Percentiles rank a stretch among this genome's conserved stretches.
phyloP scores from a whole-genome alignment of 2,797 vertebrate species.

The Brachyalestes nurse region DNA sequence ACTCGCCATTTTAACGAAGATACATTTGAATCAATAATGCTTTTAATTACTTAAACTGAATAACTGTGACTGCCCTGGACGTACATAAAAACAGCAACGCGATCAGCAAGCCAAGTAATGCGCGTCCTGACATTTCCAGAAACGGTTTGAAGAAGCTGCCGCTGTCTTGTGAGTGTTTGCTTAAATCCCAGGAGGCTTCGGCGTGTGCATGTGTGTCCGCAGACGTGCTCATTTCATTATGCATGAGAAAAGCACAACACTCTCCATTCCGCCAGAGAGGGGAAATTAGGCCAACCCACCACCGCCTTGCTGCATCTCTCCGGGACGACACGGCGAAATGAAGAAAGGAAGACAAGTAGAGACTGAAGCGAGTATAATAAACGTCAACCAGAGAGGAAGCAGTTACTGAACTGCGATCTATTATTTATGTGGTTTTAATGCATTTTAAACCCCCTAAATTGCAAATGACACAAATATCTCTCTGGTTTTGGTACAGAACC shows the following conservation, averaged over 20 bases:
- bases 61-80: not conserved
- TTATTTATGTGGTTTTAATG: too few relatives aligned
- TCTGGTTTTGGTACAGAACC: too few relatives aligned
- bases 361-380: not conserved
- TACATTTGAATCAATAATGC: too few relatives aligned
- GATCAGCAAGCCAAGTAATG: not conserved
- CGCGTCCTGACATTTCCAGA: not conserved
- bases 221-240: slow-evolving; percentile 56
- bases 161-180: slow-evolving; percentile 2
- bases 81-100: not conserved
- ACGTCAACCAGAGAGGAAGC: too few relatives aligned
- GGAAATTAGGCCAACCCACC: slow-evolving; percentile 59
- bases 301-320: slow-evolving; percentile 50
- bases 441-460: too few relatives aligned
- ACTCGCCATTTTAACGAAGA: too few relatives aligned
- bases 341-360: slow-evolving; percentile 7
- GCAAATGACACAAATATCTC: too few relatives aligned
- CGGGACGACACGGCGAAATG: slow-evolving; percentile 37
- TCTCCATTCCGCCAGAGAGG: slow-evolving; percentile 46
- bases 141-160: not conserved
- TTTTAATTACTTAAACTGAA: not conserved
- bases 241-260: slow-evolving; percentile 60
- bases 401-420: too few relatives aligned
- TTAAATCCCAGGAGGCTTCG: not conserved
- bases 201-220: not conserved